A percentile compares a stretch with the other conserved stretches of the same genome.
phyloP scores from a whole-genome alignment of 2,113 vertebrate genomes.

The Nansenia antarctica region DNA sequence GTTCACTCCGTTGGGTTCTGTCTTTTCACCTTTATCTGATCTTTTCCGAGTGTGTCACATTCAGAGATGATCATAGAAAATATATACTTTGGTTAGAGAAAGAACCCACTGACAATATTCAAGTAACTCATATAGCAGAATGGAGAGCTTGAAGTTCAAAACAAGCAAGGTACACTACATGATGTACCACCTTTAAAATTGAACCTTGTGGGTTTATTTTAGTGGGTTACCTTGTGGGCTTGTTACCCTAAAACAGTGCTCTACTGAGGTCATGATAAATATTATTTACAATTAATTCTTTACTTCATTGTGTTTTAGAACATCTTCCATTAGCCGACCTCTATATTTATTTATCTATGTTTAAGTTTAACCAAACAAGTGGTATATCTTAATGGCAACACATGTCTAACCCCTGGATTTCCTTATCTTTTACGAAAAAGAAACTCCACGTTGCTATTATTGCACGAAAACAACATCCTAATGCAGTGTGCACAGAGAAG shows the following conservation, averaged over 20 bases:
- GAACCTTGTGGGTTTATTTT: constrained; percentile 38
- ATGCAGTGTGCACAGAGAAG: constrained; percentile 40
- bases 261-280: constrained; percentile 54
- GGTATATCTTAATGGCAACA: constrained; percentile 13
- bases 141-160: neutral
- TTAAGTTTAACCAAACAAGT: constrained; percentile 2
- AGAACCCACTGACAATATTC: constrained; percentile 51
- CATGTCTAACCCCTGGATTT: neutral
- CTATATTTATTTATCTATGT: neutral
- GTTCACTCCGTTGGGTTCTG: neutral
- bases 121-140: constrained; percentile 46
- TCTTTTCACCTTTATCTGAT: neutral
- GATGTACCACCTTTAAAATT: constrained; percentile 40
- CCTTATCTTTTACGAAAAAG: neutral
- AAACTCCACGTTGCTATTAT: constrained; percentile 42
- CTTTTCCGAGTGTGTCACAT: neutral
- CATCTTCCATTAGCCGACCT: constrained; percentile 19
- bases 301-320: constrained; percentile 30
- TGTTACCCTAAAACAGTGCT: too few species aligned
- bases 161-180: constrained; percentile 10
- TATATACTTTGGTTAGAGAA: constrained; percentile 63
- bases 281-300: constrained; percentile 63
- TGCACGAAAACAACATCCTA: constrained; percentile 54
- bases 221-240: too few species aligned
- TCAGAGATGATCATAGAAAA: neutral